Evolutionary conservation across 2,797 vertebrate species (phyloP).

Genomic region (Tapirus indicus): DNA sequence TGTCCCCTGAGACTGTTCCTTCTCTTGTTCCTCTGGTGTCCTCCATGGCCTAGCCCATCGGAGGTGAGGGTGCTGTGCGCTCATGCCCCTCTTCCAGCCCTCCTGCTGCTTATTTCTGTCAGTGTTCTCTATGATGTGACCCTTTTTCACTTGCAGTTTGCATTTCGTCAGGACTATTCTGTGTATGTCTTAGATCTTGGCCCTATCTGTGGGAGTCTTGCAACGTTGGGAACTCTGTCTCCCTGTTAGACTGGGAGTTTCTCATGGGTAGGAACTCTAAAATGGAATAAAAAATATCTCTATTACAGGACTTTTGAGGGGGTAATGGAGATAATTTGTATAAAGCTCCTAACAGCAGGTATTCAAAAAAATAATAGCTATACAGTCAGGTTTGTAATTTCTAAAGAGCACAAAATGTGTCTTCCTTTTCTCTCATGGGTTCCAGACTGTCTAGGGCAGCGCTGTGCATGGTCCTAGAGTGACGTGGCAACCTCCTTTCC

Average conservation of each 20-base stretch:
- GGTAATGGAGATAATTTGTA: conserved; percentile 7
- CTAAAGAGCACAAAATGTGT: neutral
- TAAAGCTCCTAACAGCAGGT: neutral
- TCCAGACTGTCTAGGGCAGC: neutral
- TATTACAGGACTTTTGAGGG: conserved; percentile 13
- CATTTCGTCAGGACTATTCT: neutral
- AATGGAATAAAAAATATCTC: neutral
- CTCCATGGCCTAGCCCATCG: neutral
- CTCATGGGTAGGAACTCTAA: conserved; percentile 19
- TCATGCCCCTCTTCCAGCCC: neutral
- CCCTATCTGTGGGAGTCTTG: conserved; percentile 14
- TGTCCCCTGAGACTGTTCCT: neutral
- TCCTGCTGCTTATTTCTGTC: neutral
- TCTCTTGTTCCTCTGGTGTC: neutral
- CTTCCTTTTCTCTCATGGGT: neutral
- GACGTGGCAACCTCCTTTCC: neutral
- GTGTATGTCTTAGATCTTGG: neutral
- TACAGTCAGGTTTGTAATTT: neutral
- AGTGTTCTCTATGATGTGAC: neutral
- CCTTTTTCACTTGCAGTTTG: neutral
- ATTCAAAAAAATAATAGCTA: neutral
- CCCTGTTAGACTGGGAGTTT: neutral
- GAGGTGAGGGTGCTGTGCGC: neutral
- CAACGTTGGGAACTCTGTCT: neutral
- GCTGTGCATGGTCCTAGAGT: neutral